Evolutionary conservation across 2,797 vertebrate species (phyloP), one percentile per base, ranked within the genome.

Genomic region (Pterois miles): DNA sequence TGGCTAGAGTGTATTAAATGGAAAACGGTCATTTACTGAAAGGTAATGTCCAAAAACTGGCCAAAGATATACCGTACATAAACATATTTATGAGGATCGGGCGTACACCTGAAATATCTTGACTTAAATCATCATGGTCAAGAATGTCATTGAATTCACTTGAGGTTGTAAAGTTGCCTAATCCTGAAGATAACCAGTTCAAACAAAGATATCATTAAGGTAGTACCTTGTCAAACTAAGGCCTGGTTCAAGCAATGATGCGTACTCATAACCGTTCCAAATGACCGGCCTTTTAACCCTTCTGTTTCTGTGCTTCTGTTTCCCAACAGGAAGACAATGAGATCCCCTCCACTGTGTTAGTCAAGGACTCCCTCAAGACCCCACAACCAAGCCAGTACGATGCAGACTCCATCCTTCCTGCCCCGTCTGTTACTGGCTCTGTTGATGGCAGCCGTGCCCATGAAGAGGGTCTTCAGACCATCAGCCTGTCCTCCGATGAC

Each of bases 311-410:
- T 82, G 27, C 22, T 53, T 82, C 6, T 92, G 67, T 89, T 91
- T 95, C 90, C 66, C 89, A 31, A 38, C 29, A 99, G 98, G 98
- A 99, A 85, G 98, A 99, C 95, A 96, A 97, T 59, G 98, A 99
- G 95, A 99, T 99, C 82, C 98, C 98, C 66, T 83, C 97, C 89
- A 96, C 83, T 0, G 94, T 98, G 78, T 93, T 96, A 2, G 91
- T 95, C 69, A 98, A 97, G 84, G 96, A 97, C 79, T 95, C 96
- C 0, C 64, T 89, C 25, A 91, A 86, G 85, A 91, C 92, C 43
- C 91, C 92, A 9, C 69, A 89, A 68, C 91, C 96, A 76, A 94
- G 95, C 73, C 96, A 95, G 82, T 95, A 91, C 27, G 96, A 96
- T 80, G 96, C 95, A 72, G 97, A 95, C 80, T 85, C 82, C 33